Evolutionary conservation across 2,113 vertebrate species (phyloP).

Genomic region (Chaetorhynchus papuensis): DNA sequence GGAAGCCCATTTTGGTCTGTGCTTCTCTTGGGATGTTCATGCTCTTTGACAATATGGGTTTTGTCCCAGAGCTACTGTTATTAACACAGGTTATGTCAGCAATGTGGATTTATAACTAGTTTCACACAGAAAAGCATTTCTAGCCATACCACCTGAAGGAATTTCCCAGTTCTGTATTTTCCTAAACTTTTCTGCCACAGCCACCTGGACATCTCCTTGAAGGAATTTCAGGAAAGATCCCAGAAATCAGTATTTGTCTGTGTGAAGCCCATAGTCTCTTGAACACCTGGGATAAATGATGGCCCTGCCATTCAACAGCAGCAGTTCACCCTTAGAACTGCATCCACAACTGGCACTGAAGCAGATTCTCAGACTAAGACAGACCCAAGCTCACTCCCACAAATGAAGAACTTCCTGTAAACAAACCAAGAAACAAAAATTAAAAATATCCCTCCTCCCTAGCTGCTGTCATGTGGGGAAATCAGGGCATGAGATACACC

Average conservation of each 20-base stretch:
- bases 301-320: background rate
- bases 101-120: background rate
- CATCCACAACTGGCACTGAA: background rate
- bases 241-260: background rate
- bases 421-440: background rate
- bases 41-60: background rate
- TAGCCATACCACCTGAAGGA: background rate
- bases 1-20: background rate
- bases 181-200: background rate
- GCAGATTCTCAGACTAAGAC: background rate
- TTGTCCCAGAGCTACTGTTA: background rate
- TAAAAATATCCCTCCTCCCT: background rate
- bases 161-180: background rate
- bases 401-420: background rate
- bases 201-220: background rate
- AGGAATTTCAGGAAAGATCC: background rate
- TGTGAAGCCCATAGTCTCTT: background rate
- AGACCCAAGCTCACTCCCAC: background rate
- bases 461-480: background rate
- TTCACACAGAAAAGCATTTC: background rate
- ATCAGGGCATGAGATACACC: background rate
- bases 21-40: background rate
- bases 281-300: background rate
- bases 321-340: background rate
- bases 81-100: background rate